Evolutionary conservation across 1,140 invertebrate species (phyloP).

Genomic region (Leucophenga varia): DNA sequence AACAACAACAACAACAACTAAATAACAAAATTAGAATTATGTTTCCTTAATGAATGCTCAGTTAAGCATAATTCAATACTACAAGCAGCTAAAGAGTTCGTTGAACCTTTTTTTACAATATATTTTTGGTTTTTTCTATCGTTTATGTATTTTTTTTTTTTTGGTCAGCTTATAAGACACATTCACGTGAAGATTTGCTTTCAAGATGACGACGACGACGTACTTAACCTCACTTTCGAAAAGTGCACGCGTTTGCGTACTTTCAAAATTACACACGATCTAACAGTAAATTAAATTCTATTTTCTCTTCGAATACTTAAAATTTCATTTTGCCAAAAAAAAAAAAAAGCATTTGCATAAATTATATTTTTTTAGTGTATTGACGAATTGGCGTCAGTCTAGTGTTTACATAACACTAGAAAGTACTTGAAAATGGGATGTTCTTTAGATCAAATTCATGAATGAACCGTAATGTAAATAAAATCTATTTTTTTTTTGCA

Average conservation of each 20-base stretch:
- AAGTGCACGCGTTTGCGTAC: too few species aligned
- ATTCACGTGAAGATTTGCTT: too few species aligned
- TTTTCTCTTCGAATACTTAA: conserved; percentile 2
- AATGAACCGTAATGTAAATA: conserved; percentile 34
- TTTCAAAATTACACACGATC: too few species aligned
- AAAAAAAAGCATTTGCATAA: conserved; percentile 54
- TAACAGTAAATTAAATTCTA: too few species aligned
- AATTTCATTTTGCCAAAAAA: too few species aligned
- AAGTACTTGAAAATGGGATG: not conserved
- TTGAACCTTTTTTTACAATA: conserved; percentile 45
- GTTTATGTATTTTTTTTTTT: conserved; percentile 20
- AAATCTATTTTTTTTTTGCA: too few species aligned
- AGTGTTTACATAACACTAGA: conserved; percentile 51
- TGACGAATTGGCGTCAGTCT: conserved; percentile 22
- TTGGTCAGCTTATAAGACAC: conserved; percentile 7
- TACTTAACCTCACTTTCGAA: too few species aligned
- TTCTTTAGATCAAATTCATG: conserved; percentile 31
- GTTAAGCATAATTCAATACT: conserved; percentile 49
- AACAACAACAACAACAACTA: too few species aligned
- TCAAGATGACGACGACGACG: too few species aligned
- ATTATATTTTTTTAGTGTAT: conserved; percentile 38
- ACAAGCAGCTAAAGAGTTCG: conserved; percentile 40
- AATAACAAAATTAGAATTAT: conserved; percentile 50
- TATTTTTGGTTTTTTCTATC: conserved; percentile 17
- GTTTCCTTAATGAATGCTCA: conserved; percentile 49